Base-by-base conservation (phyloP, 2,888 invertebrate species). In the Drosophila birchii region DNA sequence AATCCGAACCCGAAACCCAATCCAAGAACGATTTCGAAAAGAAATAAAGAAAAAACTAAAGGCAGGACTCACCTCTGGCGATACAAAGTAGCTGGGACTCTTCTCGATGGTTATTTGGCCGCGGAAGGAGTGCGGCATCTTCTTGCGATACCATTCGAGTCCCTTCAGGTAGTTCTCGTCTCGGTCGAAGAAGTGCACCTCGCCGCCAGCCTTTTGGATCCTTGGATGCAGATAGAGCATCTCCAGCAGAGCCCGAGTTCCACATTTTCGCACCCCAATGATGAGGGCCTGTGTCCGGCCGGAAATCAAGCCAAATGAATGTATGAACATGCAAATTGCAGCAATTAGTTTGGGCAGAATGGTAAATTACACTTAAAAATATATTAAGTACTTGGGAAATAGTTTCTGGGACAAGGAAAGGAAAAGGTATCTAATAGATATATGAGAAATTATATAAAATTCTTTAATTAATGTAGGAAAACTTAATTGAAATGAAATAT, bases 31-130 rank as follows among this genome's bases (percentile, higher is more conserved):
- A 49, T 6, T 53, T 16, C 23, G 11, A n/a, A 14, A 38, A 53
- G 12, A 23, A 54, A 38, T 11, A n/a, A 12, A 9, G 11, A 16
- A 47, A 47, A 47, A 39, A 43, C 20, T 11, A 47, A 14, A 18
- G 53, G n/a, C 54, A 53, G 16, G 9, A 53, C 94, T 94, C 92
- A 98, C 98, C 95, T 97, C 96, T 16, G 97, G 96, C 63, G 98
- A 98, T 51, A 98, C 97, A 93, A 99, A 99, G 93, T 99, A 99
- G 89, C 98, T 98, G 7, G 99, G 99, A 86, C 98, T 98, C 93
- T 99, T 99, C 93, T 99, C 99, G 84, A 98, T 97, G 63, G 98
- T 98, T 81, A 98, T 96, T 93, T 98, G 98, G 47, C 97, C 97
- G 76, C 95, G 95, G 92, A 96, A 97, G 2, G 98, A 97, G 89